Evolutionary conservation across 2,113 vertebrate species (phyloP).

Genomic region (Physeter macrocephalus): DNA sequence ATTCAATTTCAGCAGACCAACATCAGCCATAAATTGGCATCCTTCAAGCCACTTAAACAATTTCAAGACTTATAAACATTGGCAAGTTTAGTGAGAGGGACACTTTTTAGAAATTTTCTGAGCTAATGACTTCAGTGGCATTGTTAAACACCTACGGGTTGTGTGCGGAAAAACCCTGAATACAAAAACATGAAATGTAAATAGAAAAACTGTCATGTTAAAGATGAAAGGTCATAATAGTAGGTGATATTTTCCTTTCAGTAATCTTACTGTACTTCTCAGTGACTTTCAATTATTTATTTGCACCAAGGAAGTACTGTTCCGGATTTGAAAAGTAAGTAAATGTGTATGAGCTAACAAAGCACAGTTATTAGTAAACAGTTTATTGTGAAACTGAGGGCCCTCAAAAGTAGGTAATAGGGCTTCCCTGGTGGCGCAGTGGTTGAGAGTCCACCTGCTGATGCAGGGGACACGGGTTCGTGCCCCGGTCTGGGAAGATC

Average conservation of each 20-base stretch:
- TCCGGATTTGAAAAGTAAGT: background rate
- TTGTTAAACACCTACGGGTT: background rate
- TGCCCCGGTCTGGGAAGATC: too few species aligned
- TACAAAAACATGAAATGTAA: background rate
- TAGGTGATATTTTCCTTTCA: constrained; percentile 2
- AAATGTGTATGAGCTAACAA: background rate
- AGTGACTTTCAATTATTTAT: constrained; percentile 11
- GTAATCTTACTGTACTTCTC: background rate
- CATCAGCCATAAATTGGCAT: constrained; percentile 38
- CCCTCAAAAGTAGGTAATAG: background rate
- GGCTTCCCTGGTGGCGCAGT: too few species aligned
- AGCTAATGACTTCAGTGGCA: constrained; percentile 13
- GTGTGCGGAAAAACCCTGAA: background rate
- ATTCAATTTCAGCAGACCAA: constrained; percentile 37
- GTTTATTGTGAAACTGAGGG: background rate
- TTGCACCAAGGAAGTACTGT: background rate
- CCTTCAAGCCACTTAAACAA: constrained; percentile 47
- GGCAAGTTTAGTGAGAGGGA: constrained; percentile 23
- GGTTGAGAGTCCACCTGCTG: too few species aligned
- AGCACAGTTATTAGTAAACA: background rate
- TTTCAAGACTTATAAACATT: constrained; percentile 39
- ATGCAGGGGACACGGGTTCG: too few species aligned
- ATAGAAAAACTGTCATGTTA: background rate
- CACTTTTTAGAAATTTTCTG: constrained; percentile 27
- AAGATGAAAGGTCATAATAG: background rate